Evolutionary conservation across 2,797 vertebrate genomes (phyloP).

Genomic region (Halcyon leucocephala): DNA sequence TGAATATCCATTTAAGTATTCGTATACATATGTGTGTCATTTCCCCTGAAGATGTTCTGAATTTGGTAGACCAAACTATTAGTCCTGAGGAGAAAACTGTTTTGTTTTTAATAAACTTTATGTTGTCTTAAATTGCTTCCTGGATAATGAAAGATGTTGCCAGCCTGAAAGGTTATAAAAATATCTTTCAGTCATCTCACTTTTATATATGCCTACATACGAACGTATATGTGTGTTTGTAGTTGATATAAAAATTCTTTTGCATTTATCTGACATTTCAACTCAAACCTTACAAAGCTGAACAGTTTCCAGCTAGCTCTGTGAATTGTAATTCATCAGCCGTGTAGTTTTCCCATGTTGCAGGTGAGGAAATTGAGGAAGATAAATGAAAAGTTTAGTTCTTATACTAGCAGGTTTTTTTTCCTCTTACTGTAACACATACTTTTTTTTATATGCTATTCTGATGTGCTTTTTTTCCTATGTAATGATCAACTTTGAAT

Average conservation of each 20-base stretch:
- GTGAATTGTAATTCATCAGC: neutral
- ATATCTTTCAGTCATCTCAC: neutral
- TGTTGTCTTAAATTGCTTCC: constrained; percentile 48
- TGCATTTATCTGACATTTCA: neutral
- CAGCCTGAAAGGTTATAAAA: neutral
- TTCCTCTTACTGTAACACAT: neutral
- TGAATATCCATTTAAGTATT: constrained; percentile 30
- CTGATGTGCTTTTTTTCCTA: neutral
- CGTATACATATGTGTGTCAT: constrained; percentile 44
- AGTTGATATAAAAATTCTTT: neutral
- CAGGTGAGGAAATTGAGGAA: neutral
- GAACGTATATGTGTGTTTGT: neutral
- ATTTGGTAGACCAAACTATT: constrained; percentile 31
- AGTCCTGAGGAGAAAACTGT: constrained; percentile 7
- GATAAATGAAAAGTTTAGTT: neutral
- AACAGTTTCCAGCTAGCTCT: neutral
- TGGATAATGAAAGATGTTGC: neutral
- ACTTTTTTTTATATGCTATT: neutral
- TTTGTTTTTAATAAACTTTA: constrained; percentile 61
- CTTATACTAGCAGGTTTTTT: neutral
- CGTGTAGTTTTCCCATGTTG: neutral
- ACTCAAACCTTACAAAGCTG: neutral
- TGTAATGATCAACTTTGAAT: neutral
- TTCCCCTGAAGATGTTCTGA: constrained; percentile 59
- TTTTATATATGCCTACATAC: neutral